Conservation (phyloP, 2,797 vertebrate species). For the Mus minutoides region DNA sequence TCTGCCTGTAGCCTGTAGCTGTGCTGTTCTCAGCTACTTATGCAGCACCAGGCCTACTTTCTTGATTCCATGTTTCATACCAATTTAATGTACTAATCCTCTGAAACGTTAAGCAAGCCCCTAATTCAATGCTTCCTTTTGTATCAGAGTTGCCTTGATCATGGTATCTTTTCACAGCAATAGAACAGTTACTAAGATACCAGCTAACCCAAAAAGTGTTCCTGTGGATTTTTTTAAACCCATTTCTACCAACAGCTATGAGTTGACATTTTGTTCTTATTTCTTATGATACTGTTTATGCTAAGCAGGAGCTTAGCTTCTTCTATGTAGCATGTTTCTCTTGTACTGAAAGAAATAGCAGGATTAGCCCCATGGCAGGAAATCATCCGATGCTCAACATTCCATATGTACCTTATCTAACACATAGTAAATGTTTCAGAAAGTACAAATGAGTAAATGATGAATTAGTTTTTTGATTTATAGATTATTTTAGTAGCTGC, state of each 20-base stretch:
- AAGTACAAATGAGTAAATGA: constrained; percentile 26
- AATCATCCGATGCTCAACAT: background rate
- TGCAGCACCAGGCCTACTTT: background rate
- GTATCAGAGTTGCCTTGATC: background rate
- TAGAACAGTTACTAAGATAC: background rate
- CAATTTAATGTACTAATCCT: background rate
- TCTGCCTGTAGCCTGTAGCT: background rate
- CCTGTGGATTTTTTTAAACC: background rate
- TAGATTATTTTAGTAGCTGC: constrained; percentile 24
- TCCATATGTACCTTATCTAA: background rate
- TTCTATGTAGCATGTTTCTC: background rate
- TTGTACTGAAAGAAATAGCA: background rate
- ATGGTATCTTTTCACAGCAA: background rate
- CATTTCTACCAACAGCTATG: constrained; percentile 28
- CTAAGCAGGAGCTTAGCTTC: background rate
- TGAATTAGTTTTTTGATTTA: constrained; percentile 54
- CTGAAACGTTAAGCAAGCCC: background rate
- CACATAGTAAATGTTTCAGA: background rate
- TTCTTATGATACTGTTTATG: background rate
- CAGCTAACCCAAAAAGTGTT: background rate
- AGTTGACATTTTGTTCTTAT: background rate
- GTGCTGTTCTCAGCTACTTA: background rate
- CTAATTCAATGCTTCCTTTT: background rate
- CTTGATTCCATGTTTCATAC: background rate
- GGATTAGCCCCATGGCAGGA: background rate